Percentiles rank a stretch among this genome's conserved stretches.
Conservation (phyloP, 30 jellyfish, hydroid and myxozoan genomes). For the Clytia hemisphaerica region DNA sequence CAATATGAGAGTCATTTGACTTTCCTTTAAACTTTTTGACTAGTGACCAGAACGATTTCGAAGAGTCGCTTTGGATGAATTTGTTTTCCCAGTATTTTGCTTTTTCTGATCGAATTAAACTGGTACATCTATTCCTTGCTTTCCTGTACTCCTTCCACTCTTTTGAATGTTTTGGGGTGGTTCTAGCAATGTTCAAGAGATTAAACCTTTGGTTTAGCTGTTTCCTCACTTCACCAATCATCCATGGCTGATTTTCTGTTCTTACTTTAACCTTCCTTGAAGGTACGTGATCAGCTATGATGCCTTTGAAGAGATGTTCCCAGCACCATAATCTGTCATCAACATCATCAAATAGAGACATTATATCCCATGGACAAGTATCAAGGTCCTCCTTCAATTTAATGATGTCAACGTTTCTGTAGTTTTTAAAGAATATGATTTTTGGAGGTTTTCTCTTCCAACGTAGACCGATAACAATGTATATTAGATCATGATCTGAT, state of each 20-base stretch:
- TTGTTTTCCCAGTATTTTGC: too few relatives aligned
- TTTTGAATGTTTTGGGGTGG: conserved; percentile 16
- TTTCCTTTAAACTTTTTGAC: too few relatives aligned
- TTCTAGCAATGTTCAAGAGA: conserved; percentile 23
- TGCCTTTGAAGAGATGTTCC: conserved; percentile 38
- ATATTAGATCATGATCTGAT: too few relatives aligned
- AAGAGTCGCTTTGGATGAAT: too few relatives aligned
- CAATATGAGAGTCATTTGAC: too few relatives aligned
- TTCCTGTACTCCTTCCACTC: too few relatives aligned
- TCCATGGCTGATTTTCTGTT: conserved; percentile 14
- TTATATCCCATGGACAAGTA: too few relatives aligned
- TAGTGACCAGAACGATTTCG: too few relatives aligned
- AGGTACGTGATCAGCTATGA: conserved; percentile 1
- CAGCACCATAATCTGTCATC: conserved; percentile 41
- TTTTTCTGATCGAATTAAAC: too few relatives aligned
- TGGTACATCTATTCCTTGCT: too few relatives aligned
- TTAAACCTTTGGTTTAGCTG: conserved; percentile 32
- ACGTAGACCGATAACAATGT: too few relatives aligned
- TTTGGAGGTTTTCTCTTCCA: not conserved
- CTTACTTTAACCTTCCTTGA: conserved; percentile 42
- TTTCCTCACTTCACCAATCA: conserved; percentile 8
- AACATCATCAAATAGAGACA: conserved; percentile 29
- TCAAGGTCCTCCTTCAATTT: not conserved
- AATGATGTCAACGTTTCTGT: not conserved
- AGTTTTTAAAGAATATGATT: not conserved